Base-by-base conservation (phyloP, 2,888 invertebrate species). In the Amaurobius ferox region DNA sequence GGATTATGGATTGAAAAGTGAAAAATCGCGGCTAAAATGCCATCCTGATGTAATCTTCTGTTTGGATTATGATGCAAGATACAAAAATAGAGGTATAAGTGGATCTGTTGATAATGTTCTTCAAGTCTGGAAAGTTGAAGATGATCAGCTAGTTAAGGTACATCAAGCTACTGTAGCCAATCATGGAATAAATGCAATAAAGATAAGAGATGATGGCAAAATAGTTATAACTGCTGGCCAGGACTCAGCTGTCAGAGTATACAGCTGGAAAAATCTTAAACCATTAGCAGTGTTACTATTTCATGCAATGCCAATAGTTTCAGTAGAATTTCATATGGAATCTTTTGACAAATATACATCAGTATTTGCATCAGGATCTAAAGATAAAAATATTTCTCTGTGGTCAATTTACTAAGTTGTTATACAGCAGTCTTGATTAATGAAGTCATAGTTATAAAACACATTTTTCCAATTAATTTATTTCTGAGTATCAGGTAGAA, bases 171-270 rank as follows among this genome's bases (percentile, higher is more conserved):
- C 29, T 11, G 39, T 89, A 13, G 88, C 86, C 0, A 89, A 88
- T 68, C 67, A 79, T 11, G 89, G 89, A n/a, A 67, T 89, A 5
- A 78, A 55, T 67, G 85, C 79, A 40, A 79, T 89, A 72, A 76
- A 73, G 39, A 88, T 89, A 28, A 85, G 89, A 76, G 73, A 86
- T 23, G 89, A 89, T 76, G 87, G 86, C 0, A 79, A 88, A 66
- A 88, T 90, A 28, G 77, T 89, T 16, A 88, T 88, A 16, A 76
- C 85, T 44, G 89, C 88, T 23, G 80, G 88, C n/a, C 87, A 83
- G 86, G 90, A 90, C 86, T 44, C 35, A 11, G 71, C 85, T n/a
- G 86, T 90, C 7, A 64, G 90, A 40, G 62, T 90, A 13, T 90
- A 88, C 77, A 83, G 88, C 48, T 88, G 89, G 89, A 89, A 89